Base-by-base conservation (phyloP, 2,888 invertebrate species). In the Erpobdella octoculata region DNA sequence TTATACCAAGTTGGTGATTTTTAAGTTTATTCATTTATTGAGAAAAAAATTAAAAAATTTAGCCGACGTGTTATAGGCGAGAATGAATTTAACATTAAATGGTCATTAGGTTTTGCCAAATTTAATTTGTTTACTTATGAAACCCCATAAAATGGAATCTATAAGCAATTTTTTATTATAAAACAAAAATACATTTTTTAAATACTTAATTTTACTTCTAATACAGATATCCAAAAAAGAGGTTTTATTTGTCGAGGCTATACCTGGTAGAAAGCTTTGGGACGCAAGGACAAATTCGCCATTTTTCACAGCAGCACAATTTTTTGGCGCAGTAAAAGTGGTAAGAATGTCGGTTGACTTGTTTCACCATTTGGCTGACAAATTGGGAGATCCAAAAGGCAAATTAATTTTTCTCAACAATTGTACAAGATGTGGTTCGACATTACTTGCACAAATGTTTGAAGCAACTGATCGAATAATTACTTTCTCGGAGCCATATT, bases 351-450 rank as follows among this genome's bases (percentile, higher is more conserved):
- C 74, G n/a, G 69, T 73, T n/a, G 41, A 61, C 9, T 35, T 38
- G 8, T 28, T 67, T n/a, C 67, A 67, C 48, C 36, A 33, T 0
- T 37, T 74, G 58, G 71, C 74, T 25, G 73, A 74, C 48, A 38
- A 70, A 46, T 15, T 73, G 2, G 69, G 69, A 21, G 71, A 69
- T 33, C 74, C 74, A 15, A 35, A 41, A 33, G 70, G 59, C 18
- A 33, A 66, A 64, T 33, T 74, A 36, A 70, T 73, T 21, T 74
- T 74, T 41, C n/a, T 74, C 18, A 71, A 53, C 21, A 73, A 74
- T 66, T 75, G 74, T 21, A 58, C 73, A 25, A 33, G 74, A 8
- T 74, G 74, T 35, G 74, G 74, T 2, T 74, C 74, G 12, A 74
- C 74, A 1, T 48, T 74, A 18, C 37, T 74, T 6, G 68, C 71